Evolutionary conservation across 1,140 invertebrate genomes (phyloP).

Genomic region (Calosoma granatense): DNA sequence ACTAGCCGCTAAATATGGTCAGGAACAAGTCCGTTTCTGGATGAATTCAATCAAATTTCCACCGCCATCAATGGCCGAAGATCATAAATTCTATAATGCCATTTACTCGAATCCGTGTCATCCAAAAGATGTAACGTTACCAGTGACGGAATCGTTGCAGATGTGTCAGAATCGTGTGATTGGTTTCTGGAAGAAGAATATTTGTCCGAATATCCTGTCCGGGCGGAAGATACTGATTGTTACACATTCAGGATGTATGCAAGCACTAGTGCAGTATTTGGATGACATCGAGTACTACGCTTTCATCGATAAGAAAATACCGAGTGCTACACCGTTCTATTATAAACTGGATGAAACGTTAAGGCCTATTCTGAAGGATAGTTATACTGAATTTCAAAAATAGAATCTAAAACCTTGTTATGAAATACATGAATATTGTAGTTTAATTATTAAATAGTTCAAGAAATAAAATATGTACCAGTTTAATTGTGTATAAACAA

Average conservation of each 20-base stretch:
- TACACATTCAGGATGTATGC: not conserved
- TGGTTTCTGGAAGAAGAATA: not conserved
- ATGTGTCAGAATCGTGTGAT: not conserved
- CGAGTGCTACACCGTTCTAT: not conserved
- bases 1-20: not conserved
- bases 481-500: too few species aligned
- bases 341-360: constrained; percentile 1
- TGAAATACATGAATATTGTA: too few species aligned
- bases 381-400: too few species aligned
- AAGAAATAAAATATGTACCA: too few species aligned
- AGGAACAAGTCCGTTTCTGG: not conserved
- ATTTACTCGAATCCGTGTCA: not conserved
- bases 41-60: not conserved
- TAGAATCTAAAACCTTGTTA: too few species aligned
- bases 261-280: not conserved
- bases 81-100: not conserved
- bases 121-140: not conserved
- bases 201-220: not conserved
- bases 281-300: not conserved
- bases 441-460: too few species aligned
- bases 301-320: not conserved
- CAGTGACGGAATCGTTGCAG: not conserved
- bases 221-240: not conserved
- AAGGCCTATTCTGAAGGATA: not conserved
- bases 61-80: not conserved